Evolutionary conservation across 2,113 vertebrate species (phyloP), one percentile per base, ranked within the genome.

Genomic region (Saccopteryx bilineata): DNA sequence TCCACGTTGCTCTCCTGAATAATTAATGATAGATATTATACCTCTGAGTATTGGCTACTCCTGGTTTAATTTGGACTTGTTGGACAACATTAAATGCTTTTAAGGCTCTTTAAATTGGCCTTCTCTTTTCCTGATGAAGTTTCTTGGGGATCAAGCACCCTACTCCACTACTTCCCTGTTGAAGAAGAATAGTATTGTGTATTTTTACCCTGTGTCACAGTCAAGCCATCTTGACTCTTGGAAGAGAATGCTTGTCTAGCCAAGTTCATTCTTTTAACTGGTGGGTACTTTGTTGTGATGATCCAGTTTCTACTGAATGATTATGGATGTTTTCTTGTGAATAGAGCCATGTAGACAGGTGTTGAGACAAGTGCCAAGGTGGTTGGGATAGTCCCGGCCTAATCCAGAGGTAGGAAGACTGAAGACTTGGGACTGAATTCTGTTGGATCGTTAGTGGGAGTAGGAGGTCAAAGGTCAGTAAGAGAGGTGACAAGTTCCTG

Each of bases 11-110:
- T 14, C 60, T 97, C 81, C 90, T 17, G 10, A 96, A 71, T 91
- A 96, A 28, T 90, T 96, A 96, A 80, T 93, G 89, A 81, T 15
- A 91, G 83, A 72, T 66, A 84, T 39, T 91, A 85, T 91, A 39
- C 79, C 54, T 96, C 1, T 8, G 24, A 1, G 4, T 39, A 50
- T 80, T 71, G 91, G 48, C 90, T 78, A 81, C 93, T 97, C 86
- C 89, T 14, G 1, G 33, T 68, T 88, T 90, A 33, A 63, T 66
- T 4, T 90, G 46, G 54, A 79, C 91, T 92, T 75, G 93, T 82
- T 88, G 65, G 21, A 61, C 65, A 92, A 15, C 88, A 76, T 76
- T 52, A 69, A 89, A 58, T 39, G 39, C 90, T 94, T 81, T 65
- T 65, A 48, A 83, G 61, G 60, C 80, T 48, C 60, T 65, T 50